These are phyloP conservation scores for Atta cephalotes DNA, from an alignment of 1,140 invertebrate genomes.

Conservation along the genomic window DNA sequence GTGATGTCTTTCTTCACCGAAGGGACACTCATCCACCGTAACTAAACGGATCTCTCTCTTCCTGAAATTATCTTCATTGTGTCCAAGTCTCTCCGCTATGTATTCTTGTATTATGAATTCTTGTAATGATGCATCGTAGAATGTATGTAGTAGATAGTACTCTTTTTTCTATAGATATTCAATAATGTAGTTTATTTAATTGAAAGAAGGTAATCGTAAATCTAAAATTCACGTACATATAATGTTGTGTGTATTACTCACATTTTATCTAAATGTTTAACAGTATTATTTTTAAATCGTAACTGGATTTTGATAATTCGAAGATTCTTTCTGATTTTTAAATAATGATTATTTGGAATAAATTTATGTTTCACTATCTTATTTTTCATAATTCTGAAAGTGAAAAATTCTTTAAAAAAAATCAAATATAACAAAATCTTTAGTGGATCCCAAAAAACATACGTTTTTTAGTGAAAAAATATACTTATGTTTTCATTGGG, in stretches of 20 bases:
- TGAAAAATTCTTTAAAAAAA: too few relatives aligned
- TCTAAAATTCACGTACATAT: not conserved
- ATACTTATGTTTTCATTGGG: too few relatives aligned
- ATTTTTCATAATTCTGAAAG: too few relatives aligned
- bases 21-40: slow-evolving; percentile 69
- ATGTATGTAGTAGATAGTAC: not conserved
- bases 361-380: too few relatives aligned
- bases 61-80: slow-evolving; percentile 55
- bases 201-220: not conserved
- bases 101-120: too few relatives aligned
- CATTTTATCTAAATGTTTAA: not conserved
- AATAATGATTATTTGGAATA: too few relatives aligned
- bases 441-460: too few relatives aligned
- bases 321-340: too few relatives aligned
- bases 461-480: too few relatives aligned
- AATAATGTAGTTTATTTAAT: not conserved
- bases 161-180: slow-evolving; percentile 8
- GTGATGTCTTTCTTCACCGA: slow-evolving; percentile 47
- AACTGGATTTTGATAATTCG: too few relatives aligned
- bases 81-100: not conserved
- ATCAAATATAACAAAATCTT: too few relatives aligned
- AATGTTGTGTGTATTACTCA: not conserved
- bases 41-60: slow-evolving; percentile 71
- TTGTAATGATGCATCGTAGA: slow-evolving; percentile 37
- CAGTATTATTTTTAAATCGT: not conserved